A percentile compares a stretch with the other conserved stretches of the same genome.
Evolutionary conservation across 2,113 vertebrate species (phyloP).

Genomic region (Phaetusa simplex): DNA sequence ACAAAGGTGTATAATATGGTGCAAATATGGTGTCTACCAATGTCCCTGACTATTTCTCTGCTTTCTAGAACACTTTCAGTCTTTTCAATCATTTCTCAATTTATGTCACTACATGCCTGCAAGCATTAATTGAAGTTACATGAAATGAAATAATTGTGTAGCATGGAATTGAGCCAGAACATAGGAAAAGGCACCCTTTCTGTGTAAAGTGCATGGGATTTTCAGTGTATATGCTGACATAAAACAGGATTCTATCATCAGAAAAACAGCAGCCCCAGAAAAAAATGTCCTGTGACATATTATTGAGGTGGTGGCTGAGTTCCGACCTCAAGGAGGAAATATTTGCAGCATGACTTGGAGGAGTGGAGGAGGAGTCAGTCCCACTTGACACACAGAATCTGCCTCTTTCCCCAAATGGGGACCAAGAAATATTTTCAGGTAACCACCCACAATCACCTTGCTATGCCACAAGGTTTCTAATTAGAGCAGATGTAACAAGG

Average conservation of each 20-base stretch:
- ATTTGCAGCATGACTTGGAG: background rate
- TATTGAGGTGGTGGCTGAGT: background rate
- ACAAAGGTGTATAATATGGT: background rate
- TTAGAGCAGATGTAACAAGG: background rate
- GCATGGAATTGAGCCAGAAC: background rate
- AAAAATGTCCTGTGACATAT: background rate
- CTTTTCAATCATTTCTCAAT: background rate
- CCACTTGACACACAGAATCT: background rate
- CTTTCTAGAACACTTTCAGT: background rate
- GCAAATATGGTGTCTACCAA: background rate
- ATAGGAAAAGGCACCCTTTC: background rate
- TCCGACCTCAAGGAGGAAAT: background rate
- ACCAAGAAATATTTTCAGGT: background rate
- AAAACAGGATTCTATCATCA: background rate
- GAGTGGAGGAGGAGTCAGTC: background rate
- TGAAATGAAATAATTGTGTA: background rate
- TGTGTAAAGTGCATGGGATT: background rate
- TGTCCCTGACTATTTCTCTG: background rate
- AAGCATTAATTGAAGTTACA: background rate
- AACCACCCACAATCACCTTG: background rate
- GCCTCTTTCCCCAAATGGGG: background rate
- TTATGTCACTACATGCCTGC: background rate
- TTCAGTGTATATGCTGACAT: background rate
- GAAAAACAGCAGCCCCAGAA: background rate
- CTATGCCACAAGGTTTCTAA: background rate